These are phyloP conservation scores for Xestoiulus laeticollis DNA, from an alignment of 2,888 invertebrate species.

Conservation along the genomic window DNA sequence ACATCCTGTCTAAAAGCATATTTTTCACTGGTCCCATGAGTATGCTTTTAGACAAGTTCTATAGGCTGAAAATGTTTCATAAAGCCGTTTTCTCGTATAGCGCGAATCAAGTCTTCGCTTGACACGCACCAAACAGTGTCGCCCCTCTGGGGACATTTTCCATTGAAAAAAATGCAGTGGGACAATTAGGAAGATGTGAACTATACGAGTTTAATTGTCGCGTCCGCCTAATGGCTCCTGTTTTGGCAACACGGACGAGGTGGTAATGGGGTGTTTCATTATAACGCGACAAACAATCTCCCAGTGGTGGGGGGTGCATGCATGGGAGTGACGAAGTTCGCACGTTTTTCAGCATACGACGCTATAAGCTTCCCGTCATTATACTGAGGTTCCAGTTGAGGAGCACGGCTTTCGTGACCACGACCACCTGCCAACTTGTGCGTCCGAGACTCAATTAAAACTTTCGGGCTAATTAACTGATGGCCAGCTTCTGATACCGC, in stretches of 20 bases:
- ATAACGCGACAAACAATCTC: background rate
- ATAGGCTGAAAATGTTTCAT: no score
- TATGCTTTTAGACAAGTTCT: no score
- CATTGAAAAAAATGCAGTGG: background rate
- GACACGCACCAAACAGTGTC: background rate
- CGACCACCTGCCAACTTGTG: background rate
- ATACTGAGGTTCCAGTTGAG: constrained; percentile 13
- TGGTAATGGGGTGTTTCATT: constrained; percentile 24
- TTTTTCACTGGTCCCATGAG: no score
- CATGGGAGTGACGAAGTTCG: background rate
- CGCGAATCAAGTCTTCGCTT: background rate
- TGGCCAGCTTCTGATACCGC: background rate
- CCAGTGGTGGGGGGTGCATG: background rate
- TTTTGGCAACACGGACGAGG: background rate
- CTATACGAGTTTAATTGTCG: background rate
- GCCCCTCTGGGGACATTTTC: background rate
- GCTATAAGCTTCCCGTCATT: constrained; percentile 1
- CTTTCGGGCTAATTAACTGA: constrained; percentile 15
- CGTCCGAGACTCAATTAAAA: constrained; percentile 10
- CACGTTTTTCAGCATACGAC: background rate
- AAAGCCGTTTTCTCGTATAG: no score
- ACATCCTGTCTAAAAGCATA: no score
- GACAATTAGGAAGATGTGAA: background rate
- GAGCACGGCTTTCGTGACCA: constrained; percentile 5
- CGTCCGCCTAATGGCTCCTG: constrained; percentile 28